Percentiles rank a stretch among this genome's conserved stretches.
Evolutionary conservation across 1,140 invertebrate species (phyloP).

Genomic region (Micrasema longulum): DNA sequence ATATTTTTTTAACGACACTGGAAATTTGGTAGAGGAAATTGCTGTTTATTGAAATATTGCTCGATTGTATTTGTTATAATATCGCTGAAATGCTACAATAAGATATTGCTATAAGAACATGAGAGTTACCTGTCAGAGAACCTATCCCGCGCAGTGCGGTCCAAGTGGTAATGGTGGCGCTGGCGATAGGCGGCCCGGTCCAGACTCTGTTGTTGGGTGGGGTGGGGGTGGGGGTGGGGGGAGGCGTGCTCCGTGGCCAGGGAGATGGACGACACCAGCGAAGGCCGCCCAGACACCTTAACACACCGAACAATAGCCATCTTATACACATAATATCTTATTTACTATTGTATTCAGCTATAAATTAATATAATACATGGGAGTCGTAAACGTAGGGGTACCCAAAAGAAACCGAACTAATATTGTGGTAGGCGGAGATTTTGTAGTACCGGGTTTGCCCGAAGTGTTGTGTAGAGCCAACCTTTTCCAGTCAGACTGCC

Average conservation of each 20-base stretch:
- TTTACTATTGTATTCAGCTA: too few species aligned
- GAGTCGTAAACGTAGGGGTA: neutral
- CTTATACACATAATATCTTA: too few species aligned
- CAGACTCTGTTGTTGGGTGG: constrained; percentile 59
- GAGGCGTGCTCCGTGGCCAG: constrained; percentile 61
- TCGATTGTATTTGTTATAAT: too few species aligned
- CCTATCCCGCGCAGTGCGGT: constrained; percentile 61
- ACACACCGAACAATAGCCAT: too few species aligned
- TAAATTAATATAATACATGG: too few species aligned
- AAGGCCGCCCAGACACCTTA: constrained; percentile 60
- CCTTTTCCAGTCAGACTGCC: constrained; percentile 3
- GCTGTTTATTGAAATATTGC: too few species aligned
- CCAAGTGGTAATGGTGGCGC: constrained; percentile 55
- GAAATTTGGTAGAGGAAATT: too few species aligned
- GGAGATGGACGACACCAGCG: constrained; percentile 66
- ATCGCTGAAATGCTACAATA: too few species aligned
- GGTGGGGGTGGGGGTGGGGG: constrained; percentile 33
- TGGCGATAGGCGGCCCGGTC: constrained; percentile 65
- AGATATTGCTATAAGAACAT: neutral
- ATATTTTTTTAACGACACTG: too few species aligned
- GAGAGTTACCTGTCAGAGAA: constrained; percentile 65
- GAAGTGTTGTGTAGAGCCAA: constrained; percentile 9
- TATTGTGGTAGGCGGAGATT: constrained; percentile 9
- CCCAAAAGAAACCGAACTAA: constrained; percentile 20
- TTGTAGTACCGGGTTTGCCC: constrained; percentile 7